Percentiles rank a stretch among this genome's conserved stretches.
Evolutionary conservation across 2,113 vertebrate species (phyloP).

Genomic region (Lontra canadensis): DNA sequence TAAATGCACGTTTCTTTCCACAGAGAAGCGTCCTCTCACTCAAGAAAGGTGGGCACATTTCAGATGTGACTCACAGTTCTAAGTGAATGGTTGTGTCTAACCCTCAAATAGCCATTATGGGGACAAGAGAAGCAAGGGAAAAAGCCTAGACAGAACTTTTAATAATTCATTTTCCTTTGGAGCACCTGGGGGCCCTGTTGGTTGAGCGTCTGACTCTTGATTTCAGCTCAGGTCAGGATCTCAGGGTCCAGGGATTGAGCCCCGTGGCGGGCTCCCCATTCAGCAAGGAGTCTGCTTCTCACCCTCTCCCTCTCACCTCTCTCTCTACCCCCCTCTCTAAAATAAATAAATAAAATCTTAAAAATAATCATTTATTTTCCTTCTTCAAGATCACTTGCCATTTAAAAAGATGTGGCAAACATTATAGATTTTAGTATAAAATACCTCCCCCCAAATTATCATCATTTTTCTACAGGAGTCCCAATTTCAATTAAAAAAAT

Average conservation of each 20-base stretch:
- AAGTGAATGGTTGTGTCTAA: neutral
- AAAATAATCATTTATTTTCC: neutral
- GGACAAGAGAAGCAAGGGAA: neutral
- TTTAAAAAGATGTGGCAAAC: neutral
- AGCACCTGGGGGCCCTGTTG: neutral
- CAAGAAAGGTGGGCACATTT: neutral
- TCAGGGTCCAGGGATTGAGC: neutral
- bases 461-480: neutral
- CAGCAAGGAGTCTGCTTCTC: neutral
- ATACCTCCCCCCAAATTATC: neutral
- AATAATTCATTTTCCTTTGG: neutral
- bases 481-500: neutral
- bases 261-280: too few species aligned
- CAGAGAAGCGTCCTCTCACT: neutral
- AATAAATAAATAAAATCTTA: neutral
- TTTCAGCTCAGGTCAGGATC: neutral
- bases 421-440: slow-evolving; percentile 12
- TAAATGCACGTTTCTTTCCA: slow-evolving; percentile 1
- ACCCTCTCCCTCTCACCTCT: neutral
- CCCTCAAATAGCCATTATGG: neutral
- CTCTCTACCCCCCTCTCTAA: neutral
- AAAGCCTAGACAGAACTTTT: neutral
- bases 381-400: neutral
- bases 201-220: neutral
- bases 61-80: neutral